Evolutionary conservation across 2,888 invertebrate genomes (phyloP), one percentile per base, ranked within the genome.

Genomic region (Rotaria sp.): DNA sequence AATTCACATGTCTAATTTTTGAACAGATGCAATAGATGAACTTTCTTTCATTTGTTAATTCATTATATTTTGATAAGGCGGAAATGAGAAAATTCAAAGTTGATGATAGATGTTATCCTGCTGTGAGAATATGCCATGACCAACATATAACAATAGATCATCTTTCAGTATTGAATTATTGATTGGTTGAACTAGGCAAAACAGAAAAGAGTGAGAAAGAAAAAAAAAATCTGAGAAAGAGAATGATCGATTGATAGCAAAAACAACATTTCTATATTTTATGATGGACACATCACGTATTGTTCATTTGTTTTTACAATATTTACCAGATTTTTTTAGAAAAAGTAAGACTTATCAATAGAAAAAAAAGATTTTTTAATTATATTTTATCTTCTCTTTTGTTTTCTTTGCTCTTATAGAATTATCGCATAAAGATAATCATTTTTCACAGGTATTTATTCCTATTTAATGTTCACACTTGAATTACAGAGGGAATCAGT

Each of bases 41-140:
- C 67, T 67, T 67, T 67, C 67, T 67, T 67, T 67, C 35, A 67
- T 67, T 67, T 67, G 35, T 38, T 67, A 38, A 30, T 67, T 67
- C 67, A 15, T 15, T 67, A 5, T 35, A 35, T 67, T 67, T 52
- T 67, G 67, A 67, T 67, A 67, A 67, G 21, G 35, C 67, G 67
- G 67, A 67, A 67, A 67, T 35, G 67, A 35, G 35, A 67, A 67
- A 67, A 67, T 67, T 67, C 67, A 67, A 67, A 35, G 67, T 67
- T 67, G 67, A 67, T 67, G 67, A 67, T 67, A 35, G 67, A 67
- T 67, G 67, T 21, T 67, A 38, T 67, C 67, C 67, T 67, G 67
- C 35, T 67, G 67, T 35, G 67, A 45, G 45, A 67, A 67, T 67
- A 35, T 67, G 67, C 21, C 67, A 67, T 67, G 67, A 67, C 35